Conservation (phyloP, 2,113 vertebrate genomes). For the Atlantisia rogersi region DNA sequence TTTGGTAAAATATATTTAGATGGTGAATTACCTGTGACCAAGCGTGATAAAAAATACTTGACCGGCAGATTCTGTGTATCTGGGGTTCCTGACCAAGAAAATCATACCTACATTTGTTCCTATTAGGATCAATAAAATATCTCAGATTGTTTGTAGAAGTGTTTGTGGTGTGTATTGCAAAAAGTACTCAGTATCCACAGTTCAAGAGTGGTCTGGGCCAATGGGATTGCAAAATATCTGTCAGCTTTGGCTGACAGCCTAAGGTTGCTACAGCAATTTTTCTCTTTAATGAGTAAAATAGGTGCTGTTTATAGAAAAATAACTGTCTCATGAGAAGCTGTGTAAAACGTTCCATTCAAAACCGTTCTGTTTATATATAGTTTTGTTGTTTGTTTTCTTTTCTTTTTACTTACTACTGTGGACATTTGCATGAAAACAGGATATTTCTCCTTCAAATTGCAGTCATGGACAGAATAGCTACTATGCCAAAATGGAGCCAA, state of each 20-base stretch:
- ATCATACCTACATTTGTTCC: slow-evolving; percentile 1
- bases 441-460: slow-evolving; percentile 65
- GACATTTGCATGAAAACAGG: slow-evolving; percentile 71
- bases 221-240: slow-evolving; percentile 53
- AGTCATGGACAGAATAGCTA: slow-evolving; percentile 45
- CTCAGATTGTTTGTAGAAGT: slow-evolving; percentile 1
- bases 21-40: not conserved
- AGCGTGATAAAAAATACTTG: not conserved
- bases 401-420: slow-evolving; percentile 54
- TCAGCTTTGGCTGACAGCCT: slow-evolving; percentile 38
- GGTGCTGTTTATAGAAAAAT: slow-evolving; percentile 61
- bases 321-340: slow-evolving; percentile 42
- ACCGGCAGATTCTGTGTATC: not conserved
- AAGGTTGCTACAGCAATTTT: slow-evolving; percentile 32
- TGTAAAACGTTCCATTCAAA: slow-evolving; percentile 59
- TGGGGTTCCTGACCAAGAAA: not conserved
- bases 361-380: slow-evolving; percentile 67
- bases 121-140: slow-evolving; percentile 42
- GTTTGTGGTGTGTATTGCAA: slow-evolving; percentile 1
- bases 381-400: slow-evolving; percentile 68
- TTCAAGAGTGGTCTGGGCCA: slow-evolving; percentile 15
- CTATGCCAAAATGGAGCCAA: slow-evolving; percentile 42
- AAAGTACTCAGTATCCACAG: not conserved
- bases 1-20: not conserved
- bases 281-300: slow-evolving; percentile 65